Percentiles rank a stretch among this genome's conserved stretches.
These are phyloP conservation scores for Lamprotornis superbus DNA, from an alignment of 2,113 vertebrate genomes.

Conservation along the genomic window DNA sequence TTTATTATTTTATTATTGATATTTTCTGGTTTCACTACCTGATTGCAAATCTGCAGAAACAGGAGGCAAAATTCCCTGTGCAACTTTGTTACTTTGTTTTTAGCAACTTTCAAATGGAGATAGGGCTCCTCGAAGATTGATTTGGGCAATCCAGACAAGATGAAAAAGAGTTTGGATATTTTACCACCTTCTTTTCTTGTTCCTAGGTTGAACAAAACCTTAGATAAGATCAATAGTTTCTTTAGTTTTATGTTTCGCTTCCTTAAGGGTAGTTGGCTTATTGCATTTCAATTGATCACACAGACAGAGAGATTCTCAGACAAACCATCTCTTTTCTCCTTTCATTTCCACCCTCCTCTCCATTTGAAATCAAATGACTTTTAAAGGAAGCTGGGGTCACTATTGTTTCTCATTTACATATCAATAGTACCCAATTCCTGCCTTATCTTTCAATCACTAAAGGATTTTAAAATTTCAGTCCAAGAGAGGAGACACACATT, in stretches of 20 bases:
- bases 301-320: conserved; percentile 34
- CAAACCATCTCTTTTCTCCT: conserved; percentile 42
- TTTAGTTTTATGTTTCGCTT: conserved; percentile 54
- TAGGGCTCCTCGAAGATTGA: not conserved
- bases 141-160: not conserved
- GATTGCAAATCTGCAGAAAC: not conserved
- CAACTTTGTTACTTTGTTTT: not conserved
- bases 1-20: not conserved
- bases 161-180: not conserved
- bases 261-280: conserved; percentile 55
- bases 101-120: not conserved
- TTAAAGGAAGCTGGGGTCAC: conserved; percentile 26
- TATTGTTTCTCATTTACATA: conserved; percentile 49
- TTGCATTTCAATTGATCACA: conserved; percentile 63
- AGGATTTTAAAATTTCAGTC: not conserved
- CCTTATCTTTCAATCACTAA: not conserved
- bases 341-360: not conserved
- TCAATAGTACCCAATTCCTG: not conserved
- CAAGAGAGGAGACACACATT: not conserved
- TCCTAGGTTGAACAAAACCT: conserved; percentile 38
- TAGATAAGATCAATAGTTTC: conserved; percentile 54
- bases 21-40: not conserved
- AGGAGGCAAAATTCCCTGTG: not conserved
- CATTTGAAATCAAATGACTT: conserved; percentile 61
- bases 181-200: not conserved